These are phyloP conservation scores for Smutsia gigantea DNA, from an alignment of 2,797 vertebrate genomes.

Conservation along the genomic window DNA sequence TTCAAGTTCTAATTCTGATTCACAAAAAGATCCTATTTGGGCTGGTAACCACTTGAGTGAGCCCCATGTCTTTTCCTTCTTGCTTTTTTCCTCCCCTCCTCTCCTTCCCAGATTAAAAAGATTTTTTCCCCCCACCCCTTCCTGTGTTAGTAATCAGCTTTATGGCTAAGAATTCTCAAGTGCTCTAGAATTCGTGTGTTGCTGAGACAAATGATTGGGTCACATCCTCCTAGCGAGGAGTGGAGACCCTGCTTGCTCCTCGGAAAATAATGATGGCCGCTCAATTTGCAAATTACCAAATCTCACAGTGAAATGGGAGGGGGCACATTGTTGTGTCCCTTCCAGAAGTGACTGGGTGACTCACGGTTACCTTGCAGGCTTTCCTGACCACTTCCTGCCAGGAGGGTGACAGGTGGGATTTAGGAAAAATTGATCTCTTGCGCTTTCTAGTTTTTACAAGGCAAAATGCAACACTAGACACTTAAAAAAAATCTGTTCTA, in stretches of 20 bases:
- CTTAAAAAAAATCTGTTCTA: conserved; percentile 29
- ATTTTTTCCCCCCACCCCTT: neutral
- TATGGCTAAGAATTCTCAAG: conserved; percentile 45
- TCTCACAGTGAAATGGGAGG: neutral
- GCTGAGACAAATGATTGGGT: conserved; percentile 66
- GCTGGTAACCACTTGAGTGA: neutral
- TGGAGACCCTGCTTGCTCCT: conserved; percentile 12
- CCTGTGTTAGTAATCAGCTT: conserved; percentile 65
- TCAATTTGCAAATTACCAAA: conserved; percentile 69
- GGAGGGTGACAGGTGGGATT: conserved; percentile 49
- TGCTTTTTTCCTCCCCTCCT: neutral
- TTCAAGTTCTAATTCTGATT: neutral
- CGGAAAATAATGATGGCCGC: conserved; percentile 38
- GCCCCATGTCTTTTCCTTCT: neutral
- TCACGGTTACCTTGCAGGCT: neutral
- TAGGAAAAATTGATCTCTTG: conserved; percentile 64
- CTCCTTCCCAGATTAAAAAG: neutral
- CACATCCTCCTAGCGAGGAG: neutral
- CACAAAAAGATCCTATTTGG: neutral
- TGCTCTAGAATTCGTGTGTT: neutral
- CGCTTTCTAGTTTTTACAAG: conserved; percentile 46
- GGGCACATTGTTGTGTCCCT: neutral
- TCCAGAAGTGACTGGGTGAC: neutral
- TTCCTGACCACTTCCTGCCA: neutral
- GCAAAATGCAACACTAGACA: neutral